Base-by-base conservation (phyloP, 37 sponge, comb jelly and placozoan species). In the Dysidea cf. avara region DNA sequence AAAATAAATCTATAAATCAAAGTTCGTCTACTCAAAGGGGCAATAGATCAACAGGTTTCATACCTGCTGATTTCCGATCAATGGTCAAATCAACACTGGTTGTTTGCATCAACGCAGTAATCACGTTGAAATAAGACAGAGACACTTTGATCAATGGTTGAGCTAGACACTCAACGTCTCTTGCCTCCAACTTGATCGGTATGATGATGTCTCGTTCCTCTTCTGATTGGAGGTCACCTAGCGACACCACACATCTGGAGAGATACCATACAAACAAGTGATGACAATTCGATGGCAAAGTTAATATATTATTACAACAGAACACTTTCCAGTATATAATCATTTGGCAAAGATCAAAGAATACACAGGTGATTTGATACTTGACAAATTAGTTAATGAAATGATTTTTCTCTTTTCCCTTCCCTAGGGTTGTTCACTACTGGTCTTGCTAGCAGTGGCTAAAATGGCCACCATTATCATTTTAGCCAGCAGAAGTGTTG, bases 151-250 rank as follows among this genome's bases (percentile, higher is more conserved):
- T 36, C 30, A 80, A 62, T 17, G 35, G 26, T 66, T 75, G 69
- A 40, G 61, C 48, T 21, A 38, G 40, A 25, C 22, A 50, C 0
- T 68, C 73, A 21, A 47, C 62, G 3, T 64, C 51, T 20, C 78
- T 40, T 22, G 80, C 76, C 0, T 90, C 87, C 3, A 90, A 81
- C 18, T 73, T 59, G 39, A 94, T 20, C 67, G 86, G 81, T 58
- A 94, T 14, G 32, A 94, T 71, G 37, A 94, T 81, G 36, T 94
- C 95, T 40, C 90, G 77, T 64, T 76, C 81, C 71, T 94, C 95
- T 66, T 94, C 95, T 5, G 95, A 94, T 66, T 94, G 95, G 38
- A 94, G 51, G 58, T 94, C 95, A 20, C 95, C 95, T 70, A 94
- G 39, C 20, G 78, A 25, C 3, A 93, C 72, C 39, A 80, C 83